phyloP scores from a whole-genome alignment of 2,888 invertebrate genomes.

The Drosophila glabriapex region DNA sequence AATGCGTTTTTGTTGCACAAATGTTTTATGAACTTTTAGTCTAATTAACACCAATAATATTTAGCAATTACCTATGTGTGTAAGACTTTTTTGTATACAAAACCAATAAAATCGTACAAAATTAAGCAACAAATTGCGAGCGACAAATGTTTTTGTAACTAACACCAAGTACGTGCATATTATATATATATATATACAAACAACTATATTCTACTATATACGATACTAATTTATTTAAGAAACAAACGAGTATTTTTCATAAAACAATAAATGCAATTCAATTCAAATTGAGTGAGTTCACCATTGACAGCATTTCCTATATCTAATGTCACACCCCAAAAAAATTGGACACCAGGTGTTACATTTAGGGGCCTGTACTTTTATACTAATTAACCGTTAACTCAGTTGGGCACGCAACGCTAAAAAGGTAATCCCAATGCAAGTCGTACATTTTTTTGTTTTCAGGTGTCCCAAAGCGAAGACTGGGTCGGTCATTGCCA shows the following conservation, averaged over 20 bases:
- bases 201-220: slow-evolving; percentile 51
- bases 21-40: slow-evolving; percentile 75
- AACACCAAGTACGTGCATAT: slow-evolving; percentile 76
- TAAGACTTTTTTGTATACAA: slow-evolving; percentile 68
- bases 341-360: slow-evolving; percentile 63
- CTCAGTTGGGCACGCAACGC: slow-evolving; percentile 61
- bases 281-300: slow-evolving; percentile 25
- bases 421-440: slow-evolving; percentile 30
- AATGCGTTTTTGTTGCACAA: slow-evolving; percentile 81
- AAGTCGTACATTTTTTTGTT: slow-evolving; percentile 22
- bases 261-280: slow-evolving; percentile 71
- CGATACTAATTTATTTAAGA: slow-evolving; percentile 74
- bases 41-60: slow-evolving; percentile 74
- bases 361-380: slow-evolving; percentile 31
- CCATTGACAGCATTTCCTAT: not conserved
- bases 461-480: slow-evolving; percentile 56
- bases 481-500: slow-evolving; percentile 54
- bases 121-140: slow-evolving; percentile 50
- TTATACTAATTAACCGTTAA: slow-evolving; percentile 59
- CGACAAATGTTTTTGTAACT: slow-evolving; percentile 73
- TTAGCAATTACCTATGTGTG: slow-evolving; percentile 63
- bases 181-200: slow-evolving; percentile 44
- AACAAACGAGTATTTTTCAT: slow-evolving; percentile 76
- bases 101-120: slow-evolving; percentile 43
- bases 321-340: not conserved